Conservation (phyloP, 2,113 vertebrate genomes). For the Nanorana parkeri region DNA sequence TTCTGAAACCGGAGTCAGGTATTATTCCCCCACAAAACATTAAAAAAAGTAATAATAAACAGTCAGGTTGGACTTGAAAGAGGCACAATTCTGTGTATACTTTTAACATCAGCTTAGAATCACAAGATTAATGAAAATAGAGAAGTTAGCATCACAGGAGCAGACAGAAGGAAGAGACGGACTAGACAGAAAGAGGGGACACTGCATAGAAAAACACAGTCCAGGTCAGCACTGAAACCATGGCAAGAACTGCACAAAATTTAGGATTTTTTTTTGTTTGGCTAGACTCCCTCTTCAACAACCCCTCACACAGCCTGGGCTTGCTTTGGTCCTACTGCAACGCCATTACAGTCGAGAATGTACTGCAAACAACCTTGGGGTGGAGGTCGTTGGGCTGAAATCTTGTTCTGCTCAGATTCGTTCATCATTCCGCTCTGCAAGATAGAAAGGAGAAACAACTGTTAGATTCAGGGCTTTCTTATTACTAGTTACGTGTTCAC, state of each 20-base stretch:
- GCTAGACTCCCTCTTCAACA: conserved; percentile 73
- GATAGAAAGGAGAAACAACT: conserved; percentile 71
- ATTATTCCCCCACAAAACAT: conserved; percentile 70
- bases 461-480: background rate
- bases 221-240: conserved; percentile 82
- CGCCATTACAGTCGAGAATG: conserved; percentile 91
- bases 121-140: conserved; percentile 83
- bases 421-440: conserved; percentile 87
- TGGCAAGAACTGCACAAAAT: conserved; percentile 70
- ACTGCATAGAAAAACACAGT: conserved; percentile 93
- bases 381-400: conserved; percentile 86
- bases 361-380: conserved; percentile 98
- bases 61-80: conserved; percentile 81
- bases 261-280: conserved; percentile 66
- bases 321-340: conserved; percentile 85
- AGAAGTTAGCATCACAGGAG: conserved; percentile 85
- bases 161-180: conserved; percentile 80
- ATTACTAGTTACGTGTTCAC: no score
- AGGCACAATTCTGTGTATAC: conserved; percentile 87
- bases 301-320: conserved; percentile 86
- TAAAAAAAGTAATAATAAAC: conserved; percentile 67
- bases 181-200: conserved; percentile 81
- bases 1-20: conserved; percentile 67
- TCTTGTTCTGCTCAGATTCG: conserved; percentile 89
- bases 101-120: conserved; percentile 83